A percentile compares a stretch with the other conserved stretches of the same genome.
These are phyloP conservation scores for Sebastes ruberrimus DNA, from an alignment of 2,797 vertebrate genomes.

Conservation along the genomic window DNA sequence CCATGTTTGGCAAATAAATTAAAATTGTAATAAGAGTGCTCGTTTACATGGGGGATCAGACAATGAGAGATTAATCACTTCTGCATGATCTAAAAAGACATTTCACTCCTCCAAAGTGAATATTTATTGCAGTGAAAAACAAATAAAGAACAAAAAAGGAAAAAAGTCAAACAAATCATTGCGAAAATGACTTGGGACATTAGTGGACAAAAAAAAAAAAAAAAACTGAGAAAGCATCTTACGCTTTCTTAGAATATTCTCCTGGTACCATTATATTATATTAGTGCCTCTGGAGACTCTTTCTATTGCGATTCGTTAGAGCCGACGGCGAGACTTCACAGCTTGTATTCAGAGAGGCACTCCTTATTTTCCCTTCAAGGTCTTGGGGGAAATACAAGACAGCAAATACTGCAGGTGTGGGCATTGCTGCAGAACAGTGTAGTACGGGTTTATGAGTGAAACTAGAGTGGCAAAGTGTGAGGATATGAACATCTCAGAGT, in stretches of 20 bases:
- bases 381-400: slow-evolving; percentile 49
- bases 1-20: neutral
- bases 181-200: neutral
- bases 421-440: slow-evolving; percentile 23
- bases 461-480: slow-evolving; percentile 14
- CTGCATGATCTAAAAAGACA: neutral
- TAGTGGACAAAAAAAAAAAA: neutral
- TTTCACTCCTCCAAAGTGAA: neutral
- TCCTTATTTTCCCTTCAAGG: slow-evolving; percentile 43
- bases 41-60: neutral
- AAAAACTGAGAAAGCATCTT: neutral
- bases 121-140: neutral
- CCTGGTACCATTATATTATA: slow-evolving; percentile 38
- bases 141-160: neutral
- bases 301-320: slow-evolving; percentile 42
- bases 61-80: neutral
- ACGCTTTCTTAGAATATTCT: slow-evolving; percentile 26
- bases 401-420: slow-evolving; percentile 48
- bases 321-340: slow-evolving; percentile 44
- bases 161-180: slow-evolving; percentile 8
- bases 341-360: slow-evolving; percentile 36
- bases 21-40: neutral
- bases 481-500: slow-evolving; percentile 20
- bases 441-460: slow-evolving; percentile 27
- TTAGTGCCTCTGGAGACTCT: slow-evolving; percentile 29